Base-by-base conservation (phyloP, 2,797 vertebrate species). In the Numenius phaeopus region DNA sequence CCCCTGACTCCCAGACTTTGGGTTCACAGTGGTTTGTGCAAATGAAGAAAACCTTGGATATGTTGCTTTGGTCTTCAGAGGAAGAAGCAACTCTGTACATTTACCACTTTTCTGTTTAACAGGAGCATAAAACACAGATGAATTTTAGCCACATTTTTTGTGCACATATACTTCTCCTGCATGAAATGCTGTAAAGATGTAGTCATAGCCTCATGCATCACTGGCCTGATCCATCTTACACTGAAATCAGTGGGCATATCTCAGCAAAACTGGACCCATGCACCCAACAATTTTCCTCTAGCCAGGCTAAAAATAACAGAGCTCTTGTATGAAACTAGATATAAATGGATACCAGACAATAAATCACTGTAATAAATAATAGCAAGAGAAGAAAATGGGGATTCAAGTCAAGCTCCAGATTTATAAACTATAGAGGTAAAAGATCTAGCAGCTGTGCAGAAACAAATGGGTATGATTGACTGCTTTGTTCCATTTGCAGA, bases 401-500 rank as follows among this genome's bases (percentile, higher is more conserved):
- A 84, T 96, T 83, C 75, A 64, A 96, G 65, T 83, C 83, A 96
- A 97, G 70, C 62, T 78, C 54, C 94, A 87, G 89, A 90, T 88
- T 92, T 88, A 95, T 94, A 70, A 97, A 91, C 89, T 47, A 42
- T 20, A 80, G 88, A 95, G 81, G 85, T 88, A 95, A 95, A 92
- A 94, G 80, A 95, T 52, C 82, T 49, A 71, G 87, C 92, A 96
- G 61, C 95, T 96, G 83, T 44, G 39, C 69, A 72, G 79, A 80
- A 96, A 97, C 93, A 96, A 97, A 95, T 52, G 85, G 42, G 26
- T 93, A 32, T 94, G 94, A 95, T 85, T 91, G 47, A 92, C 81
- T 79, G 95, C 61, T 95, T 97, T 96, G 95, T 93, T 96, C 91
- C 96, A 67, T 88, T 93, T 95, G 83, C 90, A 72, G 93, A 66